Base-by-base conservation (phyloP, 2,888 invertebrate genomes). In the Antheraea assamensis region DNA sequence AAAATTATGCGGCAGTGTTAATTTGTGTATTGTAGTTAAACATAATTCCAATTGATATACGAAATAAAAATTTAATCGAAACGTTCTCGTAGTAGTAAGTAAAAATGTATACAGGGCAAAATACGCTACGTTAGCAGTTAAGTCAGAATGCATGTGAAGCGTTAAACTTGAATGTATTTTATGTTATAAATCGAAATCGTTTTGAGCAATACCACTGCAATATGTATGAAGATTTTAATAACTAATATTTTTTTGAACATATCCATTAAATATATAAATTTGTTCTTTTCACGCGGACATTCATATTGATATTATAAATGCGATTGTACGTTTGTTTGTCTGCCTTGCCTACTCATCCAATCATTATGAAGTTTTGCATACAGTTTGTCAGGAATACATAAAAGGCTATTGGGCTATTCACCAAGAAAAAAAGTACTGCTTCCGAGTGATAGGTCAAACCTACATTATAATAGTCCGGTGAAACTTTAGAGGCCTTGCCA, bases 1-100 rank as follows among this genome's bases (percentile, higher is more conserved):
- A 73, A 70, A 49, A 58, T 70, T n/a, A 35, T 31, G 35, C 8
- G 35, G n/a, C 35, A 68, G 42, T 73, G 55, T 70, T 70, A 70
- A 61, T 73, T 30, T 70, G 58, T 70, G 42, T 42, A 42, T 58
- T 73, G 42, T 68, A 49, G 24, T 27, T 70, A 70, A 70, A 19
- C 70, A 72, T 64, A 24, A 13, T 42, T 42, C 13, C 4, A 13
- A 15, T 30, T 66, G 4, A 17, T 68, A 35, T 68, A 35, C 10
- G 35, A n/a, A 15, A 35, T 35, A 68, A 35, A 35, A 35, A 68
- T 8, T 8, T 35, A 68, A 30, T 64, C 30, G 19, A 64, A 30
- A 30, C 8, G 27, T 30, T 64, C 17, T 64, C 24, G n/a, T 68
- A 68, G 35, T 24, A 68, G 13, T 68, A 68, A 35, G n/a, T 68